phyloP scores from a whole-genome alignment of 2,888 invertebrate species.

The Drosophila mayaguana region DNA sequence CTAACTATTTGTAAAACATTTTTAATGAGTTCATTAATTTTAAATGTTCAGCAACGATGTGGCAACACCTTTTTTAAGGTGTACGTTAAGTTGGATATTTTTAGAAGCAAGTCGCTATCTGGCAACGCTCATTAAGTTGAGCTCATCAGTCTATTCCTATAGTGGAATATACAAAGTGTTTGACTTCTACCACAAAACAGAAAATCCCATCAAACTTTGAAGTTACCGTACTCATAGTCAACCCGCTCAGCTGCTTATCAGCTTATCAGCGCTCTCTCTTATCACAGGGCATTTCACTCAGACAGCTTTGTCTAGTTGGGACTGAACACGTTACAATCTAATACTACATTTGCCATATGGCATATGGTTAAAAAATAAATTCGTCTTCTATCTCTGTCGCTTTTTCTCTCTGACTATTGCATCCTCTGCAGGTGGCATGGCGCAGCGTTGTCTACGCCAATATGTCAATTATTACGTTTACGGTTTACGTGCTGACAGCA shows the following conservation, averaged over 20 bases:
- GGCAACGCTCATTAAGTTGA: background rate
- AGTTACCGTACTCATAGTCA: constrained; percentile 10
- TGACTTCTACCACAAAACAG: background rate
- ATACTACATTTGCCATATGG: constrained; percentile 5
- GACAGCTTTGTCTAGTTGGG: constrained; percentile 33
- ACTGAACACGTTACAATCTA: constrained; percentile 22
- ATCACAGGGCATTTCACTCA: constrained; percentile 29
- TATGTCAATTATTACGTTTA: constrained; percentile 70
- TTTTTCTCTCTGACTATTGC: background rate
- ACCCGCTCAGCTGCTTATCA: constrained; percentile 1
- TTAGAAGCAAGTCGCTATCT: background rate
- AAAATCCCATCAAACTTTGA: constrained; percentile 8
- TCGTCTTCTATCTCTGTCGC: background rate
- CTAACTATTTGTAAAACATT: background rate
- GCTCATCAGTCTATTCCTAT: background rate
- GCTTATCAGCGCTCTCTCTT: constrained; percentile 30
- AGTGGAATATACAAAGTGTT: background rate
- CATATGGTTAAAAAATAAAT: constrained; percentile 3
- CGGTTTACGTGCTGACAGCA: constrained; percentile 53
- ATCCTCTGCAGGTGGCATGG: constrained; percentile 24
- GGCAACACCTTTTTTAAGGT: background rate
- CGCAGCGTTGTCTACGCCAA: constrained; percentile 28
- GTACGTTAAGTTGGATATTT: background rate
- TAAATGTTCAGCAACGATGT: constrained; percentile 4
- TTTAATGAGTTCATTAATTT: background rate